These are phyloP conservation scores for Steatocranus sp. DNA, from an alignment of 2,797 vertebrate genomes.

Conservation along the genomic window DNA sequence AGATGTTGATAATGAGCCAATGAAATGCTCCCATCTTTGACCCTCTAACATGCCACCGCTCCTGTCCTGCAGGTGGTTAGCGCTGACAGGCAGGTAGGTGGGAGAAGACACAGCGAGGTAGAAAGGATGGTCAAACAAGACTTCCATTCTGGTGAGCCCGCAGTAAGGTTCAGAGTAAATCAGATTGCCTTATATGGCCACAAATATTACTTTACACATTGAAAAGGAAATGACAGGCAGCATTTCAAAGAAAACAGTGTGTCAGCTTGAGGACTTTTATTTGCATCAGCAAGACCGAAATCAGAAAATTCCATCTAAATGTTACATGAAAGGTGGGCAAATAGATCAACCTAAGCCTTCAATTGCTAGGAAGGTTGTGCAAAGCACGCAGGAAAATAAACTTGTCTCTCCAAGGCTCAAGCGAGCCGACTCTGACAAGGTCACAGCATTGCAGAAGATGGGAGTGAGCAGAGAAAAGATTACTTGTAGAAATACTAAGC, in stretches of 20 bases:
- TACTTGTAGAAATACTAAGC: not conserved
- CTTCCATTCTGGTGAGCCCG: not conserved
- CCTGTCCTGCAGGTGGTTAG: slow-evolving; percentile 40
- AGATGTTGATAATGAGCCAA: slow-evolving; percentile 36
- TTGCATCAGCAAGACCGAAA: not conserved
- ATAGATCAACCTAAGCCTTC: not conserved
- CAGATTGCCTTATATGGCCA: not conserved
- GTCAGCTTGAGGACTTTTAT: not conserved
- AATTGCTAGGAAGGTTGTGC: not conserved
- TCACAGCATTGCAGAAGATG: not conserved
- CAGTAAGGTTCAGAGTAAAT: not conserved
- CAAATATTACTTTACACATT: not conserved
- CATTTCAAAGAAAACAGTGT: not conserved
- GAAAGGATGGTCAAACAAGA: not conserved
- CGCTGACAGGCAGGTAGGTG: not conserved
- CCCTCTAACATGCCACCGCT: not conserved
- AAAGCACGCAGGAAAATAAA: not conserved
- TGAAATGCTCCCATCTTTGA: slow-evolving; percentile 36
- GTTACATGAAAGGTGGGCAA: not conserved
- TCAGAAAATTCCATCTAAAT: not conserved
- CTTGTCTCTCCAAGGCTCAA: not conserved
- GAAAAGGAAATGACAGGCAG: not conserved
- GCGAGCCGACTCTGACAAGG: not conserved
- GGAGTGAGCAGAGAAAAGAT: not conserved
- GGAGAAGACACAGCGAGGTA: not conserved